Evolutionary conservation across 2,113 vertebrate genomes (phyloP).

Genomic region (Zeus faber): DNA sequence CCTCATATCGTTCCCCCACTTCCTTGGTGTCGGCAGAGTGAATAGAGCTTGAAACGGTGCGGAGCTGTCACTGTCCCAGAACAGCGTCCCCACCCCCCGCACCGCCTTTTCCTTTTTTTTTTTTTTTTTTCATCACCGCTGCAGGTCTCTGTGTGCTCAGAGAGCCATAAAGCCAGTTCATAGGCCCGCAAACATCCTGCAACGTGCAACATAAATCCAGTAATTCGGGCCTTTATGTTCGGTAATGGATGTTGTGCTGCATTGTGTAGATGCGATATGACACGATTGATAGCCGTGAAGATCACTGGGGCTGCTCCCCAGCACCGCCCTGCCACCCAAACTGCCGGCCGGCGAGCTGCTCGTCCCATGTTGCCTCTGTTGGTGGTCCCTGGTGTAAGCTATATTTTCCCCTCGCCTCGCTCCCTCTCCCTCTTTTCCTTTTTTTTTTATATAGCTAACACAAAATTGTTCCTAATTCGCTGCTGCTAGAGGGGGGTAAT

Average conservation of each 20-base stretch:
- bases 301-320: constrained; percentile 61
- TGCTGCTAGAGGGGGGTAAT: constrained; percentile 82
- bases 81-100: no score
- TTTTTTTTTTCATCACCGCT: constrained; percentile 37
- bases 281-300: constrained; percentile 67
- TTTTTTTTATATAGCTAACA: constrained; percentile 78
- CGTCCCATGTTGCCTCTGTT: constrained; percentile 71
- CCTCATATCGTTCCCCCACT: constrained; percentile 43
- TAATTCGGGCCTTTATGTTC: constrained; percentile 62
- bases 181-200: constrained; percentile 61
- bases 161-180: constrained; percentile 48
- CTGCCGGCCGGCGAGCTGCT: constrained; percentile 63
- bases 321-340: constrained; percentile 78
- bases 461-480: constrained; percentile 85
- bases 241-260: constrained; percentile 64
- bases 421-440: constrained; percentile 46
- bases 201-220: constrained; percentile 60
- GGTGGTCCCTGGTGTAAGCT: constrained; percentile 79
- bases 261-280: constrained; percentile 61
- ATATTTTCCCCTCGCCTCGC: constrained; percentile 76
- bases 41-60: constrained; percentile 9
- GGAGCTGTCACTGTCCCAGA: constrained; percentile 7
- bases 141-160: constrained; percentile 51
- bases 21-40: constrained; percentile 25
- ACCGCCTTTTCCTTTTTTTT: no score